phyloP scores from a whole-genome alignment of 2,113 vertebrate genomes.

The Rallus limicola region DNA sequence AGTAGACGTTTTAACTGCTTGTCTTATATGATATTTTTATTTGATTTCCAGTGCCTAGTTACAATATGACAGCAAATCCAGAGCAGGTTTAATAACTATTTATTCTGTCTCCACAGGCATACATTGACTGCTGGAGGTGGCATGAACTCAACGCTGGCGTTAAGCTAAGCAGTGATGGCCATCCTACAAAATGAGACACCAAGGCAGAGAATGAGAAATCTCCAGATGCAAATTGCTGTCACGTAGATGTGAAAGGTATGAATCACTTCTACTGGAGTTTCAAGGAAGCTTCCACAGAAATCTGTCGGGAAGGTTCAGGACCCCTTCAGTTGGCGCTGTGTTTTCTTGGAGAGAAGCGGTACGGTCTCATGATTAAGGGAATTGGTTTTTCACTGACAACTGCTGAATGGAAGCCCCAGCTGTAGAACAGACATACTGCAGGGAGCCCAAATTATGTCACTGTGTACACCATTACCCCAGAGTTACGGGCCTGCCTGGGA shows the following conservation, averaged over 20 bases:
- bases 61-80: conserved; percentile 50
- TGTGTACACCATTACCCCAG: background rate
- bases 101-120: conserved; percentile 32
- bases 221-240: background rate
- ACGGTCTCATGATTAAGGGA: background rate
- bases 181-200: background rate
- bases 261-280: background rate
- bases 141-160: background rate
- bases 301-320: background rate
- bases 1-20: conserved; percentile 38
- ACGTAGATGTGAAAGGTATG: background rate
- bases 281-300: background rate
- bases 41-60: conserved; percentile 53
- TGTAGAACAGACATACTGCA: background rate
- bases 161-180: background rate
- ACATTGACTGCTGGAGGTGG: background rate
- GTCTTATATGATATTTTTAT: conserved; percentile 41
- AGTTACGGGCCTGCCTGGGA: background rate
- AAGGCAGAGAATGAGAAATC: background rate
- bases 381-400: background rate
- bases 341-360: background rate
- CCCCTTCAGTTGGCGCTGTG: background rate
- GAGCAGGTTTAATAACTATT: conserved; percentile 29
- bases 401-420: background rate
- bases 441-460: background rate